phyloP scores from a whole-genome alignment of 2,888 invertebrate genomes.

The Hypercompe scribonia region DNA sequence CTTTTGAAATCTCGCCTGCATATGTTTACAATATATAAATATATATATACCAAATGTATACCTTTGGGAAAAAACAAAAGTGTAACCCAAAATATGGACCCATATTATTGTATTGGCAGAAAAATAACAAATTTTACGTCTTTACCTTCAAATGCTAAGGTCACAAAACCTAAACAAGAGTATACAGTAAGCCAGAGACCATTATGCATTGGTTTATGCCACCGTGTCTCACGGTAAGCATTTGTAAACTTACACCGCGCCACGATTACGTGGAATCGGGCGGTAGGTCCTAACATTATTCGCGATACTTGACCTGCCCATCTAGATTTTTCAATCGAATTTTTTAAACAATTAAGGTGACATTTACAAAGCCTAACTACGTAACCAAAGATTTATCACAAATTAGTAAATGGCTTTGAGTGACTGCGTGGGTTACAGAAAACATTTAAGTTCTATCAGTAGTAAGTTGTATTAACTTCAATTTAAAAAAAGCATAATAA shows the following conservation, averaged over 20 bases:
- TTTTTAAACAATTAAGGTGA: neutral
- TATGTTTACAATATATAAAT: too few relatives aligned
- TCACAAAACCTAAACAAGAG: neutral
- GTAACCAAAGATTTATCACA: neutral
- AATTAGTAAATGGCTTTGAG: neutral
- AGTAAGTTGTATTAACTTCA: too few relatives aligned
- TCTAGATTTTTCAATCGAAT: conserved; percentile 28
- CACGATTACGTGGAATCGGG: conserved; percentile 49
- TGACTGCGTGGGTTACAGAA: too few relatives aligned
- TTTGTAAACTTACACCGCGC: conserved; percentile 49
- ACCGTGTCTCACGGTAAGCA: conserved; percentile 26
- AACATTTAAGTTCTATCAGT: neutral
- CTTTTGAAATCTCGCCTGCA: too few relatives aligned
- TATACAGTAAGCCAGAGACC: neutral
- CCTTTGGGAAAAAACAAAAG: too few relatives aligned
- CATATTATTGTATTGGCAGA: neutral
- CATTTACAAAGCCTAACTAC: neutral
- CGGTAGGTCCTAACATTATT: conserved; percentile 42
- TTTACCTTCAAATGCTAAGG: neutral
- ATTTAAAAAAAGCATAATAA: too few relatives aligned
- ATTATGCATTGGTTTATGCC: conserved; percentile 3
- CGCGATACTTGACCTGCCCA: conserved; percentile 54
- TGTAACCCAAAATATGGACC: neutral
- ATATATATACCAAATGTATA: too few relatives aligned
- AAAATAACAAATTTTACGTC: neutral